These are phyloP conservation scores for Leptura quadrifasciata DNA, from an alignment of 2,888 invertebrate species.

Conservation along the genomic window DNA sequence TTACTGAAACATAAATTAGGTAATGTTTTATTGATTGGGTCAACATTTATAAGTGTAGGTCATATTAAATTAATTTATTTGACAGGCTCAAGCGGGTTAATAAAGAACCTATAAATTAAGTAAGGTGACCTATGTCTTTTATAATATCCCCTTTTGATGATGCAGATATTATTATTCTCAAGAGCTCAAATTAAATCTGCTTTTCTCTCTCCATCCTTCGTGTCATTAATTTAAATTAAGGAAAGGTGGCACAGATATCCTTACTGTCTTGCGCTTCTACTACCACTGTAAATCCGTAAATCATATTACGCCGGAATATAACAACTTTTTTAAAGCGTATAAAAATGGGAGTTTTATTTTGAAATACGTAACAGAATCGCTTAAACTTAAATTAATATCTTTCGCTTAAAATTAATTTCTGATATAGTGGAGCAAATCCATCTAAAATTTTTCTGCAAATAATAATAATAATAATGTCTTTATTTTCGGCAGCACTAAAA, in stretches of 20 bases:
- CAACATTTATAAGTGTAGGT: not conserved
- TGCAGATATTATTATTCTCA: not conserved
- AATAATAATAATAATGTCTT: too few species aligned
- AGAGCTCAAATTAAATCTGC: slow-evolving; percentile 3
- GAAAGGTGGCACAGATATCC: not conserved
- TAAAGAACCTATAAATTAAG: slow-evolving; percentile 4
- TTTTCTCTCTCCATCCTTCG: not conserved
- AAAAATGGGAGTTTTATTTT: too few species aligned
- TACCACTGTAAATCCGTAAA: not conserved
- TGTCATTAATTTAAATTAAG: not conserved
- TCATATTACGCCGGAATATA: too few species aligned
- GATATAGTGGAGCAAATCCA: too few species aligned
- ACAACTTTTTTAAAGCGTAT: too few species aligned
- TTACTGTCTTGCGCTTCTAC: not conserved
- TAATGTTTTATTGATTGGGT: not conserved
- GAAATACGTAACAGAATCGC: too few species aligned
- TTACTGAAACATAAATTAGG: not conserved
- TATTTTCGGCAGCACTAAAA: too few species aligned
- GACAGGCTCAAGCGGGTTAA: not conserved
- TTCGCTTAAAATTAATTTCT: too few species aligned
- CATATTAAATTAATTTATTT: not conserved
- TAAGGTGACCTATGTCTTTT: not conserved
- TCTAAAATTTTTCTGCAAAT: too few species aligned
- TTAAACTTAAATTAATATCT: too few species aligned
- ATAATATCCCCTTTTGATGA: not conserved